A percentile compares a stretch with the other conserved stretches of the same genome.
Evolutionary conservation across 2,113 vertebrate genomes (phyloP).

Genomic region (Cynoglossus semilaevis): DNA sequence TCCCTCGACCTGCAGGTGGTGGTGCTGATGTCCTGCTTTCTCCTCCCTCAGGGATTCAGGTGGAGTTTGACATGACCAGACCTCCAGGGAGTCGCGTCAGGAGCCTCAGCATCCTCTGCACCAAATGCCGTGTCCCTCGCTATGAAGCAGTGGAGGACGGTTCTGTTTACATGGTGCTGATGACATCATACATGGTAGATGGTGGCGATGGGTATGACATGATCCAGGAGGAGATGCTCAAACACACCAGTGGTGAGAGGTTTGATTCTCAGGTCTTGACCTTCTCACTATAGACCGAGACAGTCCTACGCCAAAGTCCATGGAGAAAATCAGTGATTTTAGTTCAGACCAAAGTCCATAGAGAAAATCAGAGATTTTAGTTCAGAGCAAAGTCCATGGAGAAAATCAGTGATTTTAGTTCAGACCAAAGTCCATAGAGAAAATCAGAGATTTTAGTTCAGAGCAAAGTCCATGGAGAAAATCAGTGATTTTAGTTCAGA

Average conservation of each 20-base stretch:
- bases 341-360: too few species aligned
- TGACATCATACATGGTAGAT: slow-evolving; percentile 79
- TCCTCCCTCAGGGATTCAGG: slow-evolving; percentile 77
- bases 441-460: too few species aligned
- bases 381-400: too few species aligned
- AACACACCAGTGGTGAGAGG: slow-evolving; percentile 84
- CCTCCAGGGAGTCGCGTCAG: slow-evolving; percentile 72
- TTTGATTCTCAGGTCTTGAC: neutral
- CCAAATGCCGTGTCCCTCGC: slow-evolving; percentile 80
- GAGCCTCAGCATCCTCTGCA: slow-evolving; percentile 81
- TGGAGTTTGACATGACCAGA: slow-evolving; percentile 81
- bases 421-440: too few species aligned
- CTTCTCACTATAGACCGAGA: too few species aligned
- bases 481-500: too few species aligned
- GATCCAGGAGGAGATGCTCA: slow-evolving; percentile 79
- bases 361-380: too few species aligned
- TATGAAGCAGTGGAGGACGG: slow-evolving; percentile 78
- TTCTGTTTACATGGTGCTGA: slow-evolving; percentile 77
- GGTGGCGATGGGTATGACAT: slow-evolving; percentile 87
- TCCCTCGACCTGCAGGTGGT: neutral
- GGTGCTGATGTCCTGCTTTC: neutral
- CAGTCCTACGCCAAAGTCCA: too few species aligned
- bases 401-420: too few species aligned
- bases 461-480: too few species aligned
- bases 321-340: too few species aligned